Evolutionary conservation across 2,797 vertebrate genomes (phyloP), one percentile per base, ranked within the genome.

Genomic region (Gobionotothen gibberifrons): DNA sequence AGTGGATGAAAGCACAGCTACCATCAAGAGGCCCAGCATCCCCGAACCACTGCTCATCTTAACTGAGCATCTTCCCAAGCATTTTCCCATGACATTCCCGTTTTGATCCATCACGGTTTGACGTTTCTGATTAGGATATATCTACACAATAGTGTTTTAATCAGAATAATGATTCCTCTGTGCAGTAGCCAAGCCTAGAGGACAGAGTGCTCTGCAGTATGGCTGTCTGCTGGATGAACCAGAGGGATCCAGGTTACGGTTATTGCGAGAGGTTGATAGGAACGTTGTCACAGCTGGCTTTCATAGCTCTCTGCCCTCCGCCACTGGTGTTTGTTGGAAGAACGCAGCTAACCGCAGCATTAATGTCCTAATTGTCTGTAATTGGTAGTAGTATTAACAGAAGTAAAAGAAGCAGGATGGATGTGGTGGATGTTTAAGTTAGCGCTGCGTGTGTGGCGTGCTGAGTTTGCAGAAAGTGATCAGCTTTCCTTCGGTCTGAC

Each of bases 241-340:
- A 49, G 63, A 10, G 47, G 72, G 71, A 83, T 88, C 70, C 82
- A 66, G 68, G 74, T 75, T 70, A 71, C 4, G 48, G 83, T 83
- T 88, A 69, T 89, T 81, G 78, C 72, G 54, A 83, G 60, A 65
- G 56, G 56, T 29, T 76, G 84, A 85, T 83, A 76, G 79, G 77
- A 85, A 78, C 67, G 51, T 89, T 89, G 87, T 87, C 83, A 84
- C 82, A 89, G 89, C 88, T 90, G 90, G 85, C 72, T 85, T 78
- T 87, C 69, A 85, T 82, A 84, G 76, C 68, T 52, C 14, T 74
- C 68, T 81, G 49, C 74, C 72, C 79, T 71, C 51, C 12, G 46
- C 72, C 48, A 47, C 68, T 63, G 60, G 44, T 86, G 60, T 76
- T 49, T 68, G 71, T 49, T 80, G 70, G 66, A 76, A 48, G 67